A percentile compares a stretch with the other conserved stretches of the same genome.
Conservation (phyloP, 2,888 invertebrate genomes). For the Stenolophus ochropezus region DNA sequence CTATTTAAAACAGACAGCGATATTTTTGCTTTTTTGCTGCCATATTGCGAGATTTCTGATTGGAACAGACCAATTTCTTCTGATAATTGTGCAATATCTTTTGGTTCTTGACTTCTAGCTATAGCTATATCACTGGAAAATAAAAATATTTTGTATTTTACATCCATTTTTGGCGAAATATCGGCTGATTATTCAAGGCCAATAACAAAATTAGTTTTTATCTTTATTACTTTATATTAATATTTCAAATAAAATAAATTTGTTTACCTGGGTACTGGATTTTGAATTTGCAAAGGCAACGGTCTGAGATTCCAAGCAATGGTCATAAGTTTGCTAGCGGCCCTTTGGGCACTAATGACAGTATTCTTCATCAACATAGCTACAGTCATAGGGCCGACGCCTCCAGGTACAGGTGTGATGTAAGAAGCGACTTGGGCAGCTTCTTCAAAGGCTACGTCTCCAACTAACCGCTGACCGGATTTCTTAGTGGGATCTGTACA, state of each 20-base stretch:
- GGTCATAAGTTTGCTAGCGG: slow-evolving; percentile 76
- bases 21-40: slow-evolving; percentile 96
- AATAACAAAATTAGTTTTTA: too few species aligned
- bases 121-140: slow-evolving; percentile 88
- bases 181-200: too few species aligned
- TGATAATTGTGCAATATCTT: slow-evolving; percentile 85
- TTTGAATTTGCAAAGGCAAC: slow-evolving; percentile 78
- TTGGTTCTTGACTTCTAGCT: slow-evolving; percentile 91
- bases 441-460: slow-evolving; percentile 93
- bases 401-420: slow-evolving; percentile 97
- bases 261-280: slow-evolving; percentile 89
- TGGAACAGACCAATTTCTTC: slow-evolving; percentile 88
- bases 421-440: slow-evolving; percentile 87
- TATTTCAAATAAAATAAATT: not conserved
- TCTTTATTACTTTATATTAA: too few species aligned
- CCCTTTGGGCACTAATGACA: slow-evolving; percentile 85
- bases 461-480: slow-evolving; percentile 90
- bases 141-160: too few species aligned
- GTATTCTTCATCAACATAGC: slow-evolving; percentile 98
- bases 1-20: slow-evolving; percentile 87
- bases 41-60: slow-evolving; percentile 91
- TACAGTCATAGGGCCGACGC: slow-evolving; percentile 99
- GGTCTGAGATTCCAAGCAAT: slow-evolving; percentile 83
- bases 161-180: too few species aligned
- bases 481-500: slow-evolving; percentile 83